Evolutionary conservation across 2,113 vertebrate genomes (phyloP), one percentile per base, ranked within the genome.

Genomic region (Phalacrocorax aristotelis): DNA sequence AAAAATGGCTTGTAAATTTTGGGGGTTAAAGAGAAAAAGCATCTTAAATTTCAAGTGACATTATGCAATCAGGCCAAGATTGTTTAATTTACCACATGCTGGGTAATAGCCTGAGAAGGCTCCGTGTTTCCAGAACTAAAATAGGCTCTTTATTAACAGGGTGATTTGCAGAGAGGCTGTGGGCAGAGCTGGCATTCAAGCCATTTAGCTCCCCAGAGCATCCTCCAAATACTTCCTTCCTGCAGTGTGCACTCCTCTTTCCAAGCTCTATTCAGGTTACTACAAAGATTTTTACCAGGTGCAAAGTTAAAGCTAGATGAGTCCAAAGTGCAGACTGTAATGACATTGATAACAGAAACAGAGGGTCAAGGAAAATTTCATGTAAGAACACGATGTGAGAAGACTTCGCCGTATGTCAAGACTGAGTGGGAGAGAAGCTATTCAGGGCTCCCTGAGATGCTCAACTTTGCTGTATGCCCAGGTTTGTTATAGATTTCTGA

Each of bases 81-180:
- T 96, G 96, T 95, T 97, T 96, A 97, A 97, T 97, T 97, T 97
- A 97, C 97, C 93, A 96, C 95, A 95, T 60, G 96, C 97, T 95
- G 96, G 66, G 93, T 97, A 94, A 97, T 86, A 95, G 93, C 70
- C 80, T 77, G 75, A 95, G 93, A 95, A 93, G 78, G 48, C 87
- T 93, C 87, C 68, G 55, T 66, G 94, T 94, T 96, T 96, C 93
- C 90, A 94, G 84, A 94, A 40, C 87, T 90, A 91, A 97, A 97
- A 93, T 62, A 94, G 55, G 75, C 78, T 97, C 96, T 94, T 96
- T 93, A 95, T 97, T 95, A 97, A 83, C 66, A 83, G 93, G 68
- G 84, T 93, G 91, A 97, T 97, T 95, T 97, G 93, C 87, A 91
- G 95, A 51, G 46, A 95, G 62, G 78, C 84, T 88, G 87, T 89